phyloP scores from a whole-genome alignment of 2,113 vertebrate genomes.

The Gnathonemus echidnorhynchus region DNA sequence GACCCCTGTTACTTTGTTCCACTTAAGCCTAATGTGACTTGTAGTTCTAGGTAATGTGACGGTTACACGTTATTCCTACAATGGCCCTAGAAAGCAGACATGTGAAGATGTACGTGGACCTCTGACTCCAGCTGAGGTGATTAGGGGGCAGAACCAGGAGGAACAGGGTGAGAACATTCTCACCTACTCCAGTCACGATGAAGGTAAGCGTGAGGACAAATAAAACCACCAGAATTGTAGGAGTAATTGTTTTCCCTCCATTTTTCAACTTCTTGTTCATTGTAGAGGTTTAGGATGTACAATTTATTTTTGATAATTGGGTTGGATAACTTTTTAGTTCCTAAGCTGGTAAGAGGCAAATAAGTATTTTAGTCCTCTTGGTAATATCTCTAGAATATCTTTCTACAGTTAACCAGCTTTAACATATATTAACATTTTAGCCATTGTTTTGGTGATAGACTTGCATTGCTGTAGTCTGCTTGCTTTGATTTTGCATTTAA shows the following conservation, averaged over 20 bases:
- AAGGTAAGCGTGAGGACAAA: background rate
- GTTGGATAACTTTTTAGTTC: background rate
- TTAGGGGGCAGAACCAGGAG: background rate
- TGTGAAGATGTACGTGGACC: background rate
- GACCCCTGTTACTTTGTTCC: background rate
- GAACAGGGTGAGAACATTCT: background rate
- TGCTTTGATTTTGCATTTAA: background rate
- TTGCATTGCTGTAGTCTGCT: background rate
- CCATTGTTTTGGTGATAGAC: background rate
- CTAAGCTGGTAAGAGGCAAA: background rate
- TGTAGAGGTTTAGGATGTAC: background rate
- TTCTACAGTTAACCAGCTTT: background rate
- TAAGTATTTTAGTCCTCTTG: background rate
- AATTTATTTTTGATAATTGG: background rate
- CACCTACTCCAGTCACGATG: background rate
- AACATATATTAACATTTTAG: background rate
- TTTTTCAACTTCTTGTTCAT: background rate
- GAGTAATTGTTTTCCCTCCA: background rate
- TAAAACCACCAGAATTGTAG: background rate
- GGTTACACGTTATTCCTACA: background rate
- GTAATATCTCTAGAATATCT: background rate
- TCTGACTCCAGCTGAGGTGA: background rate
- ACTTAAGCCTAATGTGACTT: background rate
- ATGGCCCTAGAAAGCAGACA: background rate
- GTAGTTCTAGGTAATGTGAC: background rate